Evolutionary conservation across 2,113 vertebrate species (phyloP).

Genomic region (Dunckerocampus dactyliophorus): DNA sequence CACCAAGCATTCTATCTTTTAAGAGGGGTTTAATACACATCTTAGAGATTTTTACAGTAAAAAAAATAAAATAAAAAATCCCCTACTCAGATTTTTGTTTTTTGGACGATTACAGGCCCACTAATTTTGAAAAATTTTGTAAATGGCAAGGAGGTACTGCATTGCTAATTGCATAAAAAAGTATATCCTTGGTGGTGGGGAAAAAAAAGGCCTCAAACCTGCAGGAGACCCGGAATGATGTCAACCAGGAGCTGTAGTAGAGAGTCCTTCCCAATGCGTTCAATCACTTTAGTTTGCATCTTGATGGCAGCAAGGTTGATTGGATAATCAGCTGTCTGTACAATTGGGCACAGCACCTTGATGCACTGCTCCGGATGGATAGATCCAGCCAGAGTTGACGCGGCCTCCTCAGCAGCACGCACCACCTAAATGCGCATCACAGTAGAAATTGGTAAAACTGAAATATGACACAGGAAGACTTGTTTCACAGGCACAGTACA

Average conservation of each 20-base stretch:
- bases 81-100: too few species aligned
- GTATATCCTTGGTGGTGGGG: too few species aligned
- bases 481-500: neutral
- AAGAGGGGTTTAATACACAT: too few species aligned
- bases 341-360: slow-evolving; percentile 97
- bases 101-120: too few species aligned
- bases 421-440: slow-evolving; percentile 78
- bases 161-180: neutral
- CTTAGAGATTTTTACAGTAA: too few species aligned
- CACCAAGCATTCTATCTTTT: too few species aligned
- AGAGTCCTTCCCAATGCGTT: slow-evolving; percentile 90
- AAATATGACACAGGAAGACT: neutral
- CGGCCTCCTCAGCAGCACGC: slow-evolving; percentile 93
- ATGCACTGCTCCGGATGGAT: slow-evolving; percentile 98
- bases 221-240: slow-evolving; percentile 94
- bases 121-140: too few species aligned
- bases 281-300: slow-evolving; percentile 98
- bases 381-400: slow-evolving; percentile 88
- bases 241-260: slow-evolving; percentile 87
- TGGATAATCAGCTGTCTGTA: slow-evolving; percentile 97
- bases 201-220: slow-evolving; percentile 69
- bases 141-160: neutral
- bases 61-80: too few species aligned
- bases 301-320: slow-evolving; percentile 99
- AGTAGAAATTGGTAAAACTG: neutral